phyloP scores from a whole-genome alignment of 2,113 vertebrate genomes.

The Ciconia stormi region DNA sequence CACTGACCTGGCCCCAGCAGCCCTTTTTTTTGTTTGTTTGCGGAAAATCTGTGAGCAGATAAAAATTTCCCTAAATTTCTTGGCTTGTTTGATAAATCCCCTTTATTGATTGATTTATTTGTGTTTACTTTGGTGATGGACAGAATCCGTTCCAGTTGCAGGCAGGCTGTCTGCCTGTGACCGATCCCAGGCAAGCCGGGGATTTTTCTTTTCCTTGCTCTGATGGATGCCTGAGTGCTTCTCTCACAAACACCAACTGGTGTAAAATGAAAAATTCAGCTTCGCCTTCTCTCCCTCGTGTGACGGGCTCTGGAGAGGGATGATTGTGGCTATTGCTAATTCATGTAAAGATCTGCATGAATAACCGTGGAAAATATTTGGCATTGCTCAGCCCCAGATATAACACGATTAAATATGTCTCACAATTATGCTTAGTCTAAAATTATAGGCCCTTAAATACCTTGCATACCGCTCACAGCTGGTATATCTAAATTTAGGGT shows the following conservation, averaged over 20 bases:
- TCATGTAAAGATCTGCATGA: neutral
- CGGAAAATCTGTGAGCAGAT: neutral
- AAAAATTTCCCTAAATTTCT: slow-evolving; percentile 4
- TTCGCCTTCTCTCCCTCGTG: neutral
- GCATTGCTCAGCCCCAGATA: neutral
- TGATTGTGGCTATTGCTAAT: neutral
- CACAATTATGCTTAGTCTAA: slow-evolving; percentile 54
- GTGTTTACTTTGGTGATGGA: neutral
- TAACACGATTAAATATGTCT: slow-evolving; percentile 34
- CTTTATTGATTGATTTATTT: neutral
- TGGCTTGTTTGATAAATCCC: neutral
- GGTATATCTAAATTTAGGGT: slow-evolving; percentile 57
- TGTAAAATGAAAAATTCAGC: neutral
- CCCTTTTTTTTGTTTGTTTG: neutral
- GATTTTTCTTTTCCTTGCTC: neutral
- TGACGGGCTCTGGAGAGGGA: neutral
- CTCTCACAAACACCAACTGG: neutral
- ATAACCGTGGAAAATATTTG: slow-evolving; percentile 59
- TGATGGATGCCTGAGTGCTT: neutral
- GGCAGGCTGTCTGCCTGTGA: neutral
- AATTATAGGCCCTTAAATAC: slow-evolving; percentile 44
- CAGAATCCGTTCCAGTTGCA: neutral
- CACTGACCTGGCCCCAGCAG: neutral
- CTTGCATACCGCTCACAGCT: slow-evolving; percentile 22
- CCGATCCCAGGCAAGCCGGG: neutral